Base-by-base conservation (phyloP, 2,888 invertebrate genomes). In the Eumerus sabulonum region DNA sequence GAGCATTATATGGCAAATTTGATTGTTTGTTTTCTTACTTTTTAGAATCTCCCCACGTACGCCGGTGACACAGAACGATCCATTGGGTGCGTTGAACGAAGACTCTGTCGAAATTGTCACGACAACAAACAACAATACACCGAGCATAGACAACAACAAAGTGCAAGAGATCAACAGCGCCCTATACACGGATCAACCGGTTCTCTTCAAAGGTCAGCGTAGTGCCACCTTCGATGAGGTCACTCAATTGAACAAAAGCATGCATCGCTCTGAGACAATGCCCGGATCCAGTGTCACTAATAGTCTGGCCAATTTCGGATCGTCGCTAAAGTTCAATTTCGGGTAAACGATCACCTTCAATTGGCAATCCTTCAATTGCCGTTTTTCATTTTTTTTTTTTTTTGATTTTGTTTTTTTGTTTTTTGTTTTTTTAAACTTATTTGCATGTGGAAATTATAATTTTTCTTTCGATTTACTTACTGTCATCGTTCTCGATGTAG, bases 51-150 rank as follows among this genome's bases (percentile, higher is more conserved):
- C 94, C 0, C 93, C 93, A 38, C 91, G 96, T 67, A 96, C 96
- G 1, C 95, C 96, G 0, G 96, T 98, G 0, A 94, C 97, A 0
- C 93, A 95, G 85, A 96, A 97, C 88, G 98, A 98, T 90, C 98
- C 98, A 0, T 90, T 98, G 17, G 98, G 97, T 5, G 96, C 97
- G 3, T 90, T 97, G 1, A 88, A 91, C 67, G 90, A 89, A 81
- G 88, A 88, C 16, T 42, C 73, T 11, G 63, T 67, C 81, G 83
- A 54, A 86, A 85, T 27, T 82, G 84, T 38, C 44, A 79, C 9
- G 64, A 85, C 9, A 82, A 85, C 19, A 82, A 84, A 84, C 77
- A 82, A 13, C 76, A 83, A 12, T 59, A 82, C 11, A 4, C 54
- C 36, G 57, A 53, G 13, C 0, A 7, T 7, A 27, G 27, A 27